phyloP scores from a whole-genome alignment of 92 coral and sea anemone species.

The Desmophyllum pertusum region DNA sequence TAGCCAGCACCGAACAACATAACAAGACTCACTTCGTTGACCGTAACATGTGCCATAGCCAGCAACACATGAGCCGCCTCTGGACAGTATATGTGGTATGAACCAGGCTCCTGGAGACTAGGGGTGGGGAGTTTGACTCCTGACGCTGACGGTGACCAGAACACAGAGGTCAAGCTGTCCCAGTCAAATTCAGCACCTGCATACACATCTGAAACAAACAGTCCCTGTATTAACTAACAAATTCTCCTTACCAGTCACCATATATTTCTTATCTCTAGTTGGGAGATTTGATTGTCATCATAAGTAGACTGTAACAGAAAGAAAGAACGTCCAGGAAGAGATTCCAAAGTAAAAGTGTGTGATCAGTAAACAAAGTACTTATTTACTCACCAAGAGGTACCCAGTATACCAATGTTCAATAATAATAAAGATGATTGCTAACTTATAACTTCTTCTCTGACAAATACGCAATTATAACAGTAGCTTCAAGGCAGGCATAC shows the following conservation, averaged over 20 bases:
- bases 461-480: too few species aligned
- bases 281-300: background rate
- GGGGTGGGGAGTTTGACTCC: conserved; percentile 78
- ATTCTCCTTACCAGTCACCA: background rate
- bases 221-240: background rate
- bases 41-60: conserved; percentile 86
- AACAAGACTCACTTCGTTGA: conserved; percentile 74
- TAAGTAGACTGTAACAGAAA: too few species aligned
- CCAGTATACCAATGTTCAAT: too few species aligned
- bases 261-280: background rate
- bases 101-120: conserved; percentile 87
- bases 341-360: too few species aligned
- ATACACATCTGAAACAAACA: conserved; percentile 78
- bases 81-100: conserved; percentile 85
- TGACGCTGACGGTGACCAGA: conserved; percentile 83
- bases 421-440: too few species aligned
- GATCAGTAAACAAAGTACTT: too few species aligned
- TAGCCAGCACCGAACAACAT: too few species aligned
- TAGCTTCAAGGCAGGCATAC: too few species aligned
- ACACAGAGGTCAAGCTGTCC: conserved; percentile 93
- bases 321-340: too few species aligned
- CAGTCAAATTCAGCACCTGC: conserved; percentile 96
- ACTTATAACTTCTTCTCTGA: too few species aligned
- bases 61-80: conserved; percentile 88
- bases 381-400: too few species aligned